Conservation (phyloP, 2,797 vertebrate species). For the Parauchenoglanis punctatus region DNA sequence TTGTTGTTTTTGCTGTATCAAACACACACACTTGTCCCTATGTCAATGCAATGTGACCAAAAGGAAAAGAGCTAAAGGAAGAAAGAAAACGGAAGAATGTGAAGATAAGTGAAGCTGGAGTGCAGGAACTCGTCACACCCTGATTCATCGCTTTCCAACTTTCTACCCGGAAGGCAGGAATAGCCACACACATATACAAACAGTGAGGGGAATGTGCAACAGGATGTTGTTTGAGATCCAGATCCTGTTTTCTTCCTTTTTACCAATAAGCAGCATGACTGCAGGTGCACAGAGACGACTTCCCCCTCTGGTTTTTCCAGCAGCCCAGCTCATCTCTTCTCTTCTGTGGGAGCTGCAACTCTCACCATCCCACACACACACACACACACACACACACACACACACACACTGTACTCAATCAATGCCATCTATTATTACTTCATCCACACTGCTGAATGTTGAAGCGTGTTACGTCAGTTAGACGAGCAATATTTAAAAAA, state of each 20-base stretch:
- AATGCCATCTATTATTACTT: slow-evolving; percentile 26
- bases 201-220: slow-evolving; percentile 31
- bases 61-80: slow-evolving; percentile 31
- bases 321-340: slow-evolving; percentile 52
- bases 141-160: slow-evolving; percentile 67
- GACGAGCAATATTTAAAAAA: not conserved
- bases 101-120: slow-evolving; percentile 47
- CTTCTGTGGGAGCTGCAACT: slow-evolving; percentile 10
- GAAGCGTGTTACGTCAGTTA: slow-evolving; percentile 1
- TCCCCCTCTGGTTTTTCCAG: slow-evolving; percentile 36
- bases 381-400: slow-evolving; percentile 6
- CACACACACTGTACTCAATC: slow-evolving; percentile 17
- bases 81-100: slow-evolving; percentile 36
- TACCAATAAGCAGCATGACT: slow-evolving; percentile 61
- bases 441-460: slow-evolving; percentile 1
- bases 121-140: slow-evolving; percentile 38
- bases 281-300: slow-evolving; percentile 68
- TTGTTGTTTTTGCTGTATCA: slow-evolving; percentile 11
- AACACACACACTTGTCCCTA: not conserved
- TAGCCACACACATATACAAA: slow-evolving; percentile 14
- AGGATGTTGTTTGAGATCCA: slow-evolving; percentile 75
- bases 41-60: not conserved
- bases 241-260: slow-evolving; percentile 76
- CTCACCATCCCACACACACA: slow-evolving; percentile 26
- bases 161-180: slow-evolving; percentile 54